Conservation (phyloP, 2,797 vertebrate species). For the Sebastes hubbsi region DNA sequence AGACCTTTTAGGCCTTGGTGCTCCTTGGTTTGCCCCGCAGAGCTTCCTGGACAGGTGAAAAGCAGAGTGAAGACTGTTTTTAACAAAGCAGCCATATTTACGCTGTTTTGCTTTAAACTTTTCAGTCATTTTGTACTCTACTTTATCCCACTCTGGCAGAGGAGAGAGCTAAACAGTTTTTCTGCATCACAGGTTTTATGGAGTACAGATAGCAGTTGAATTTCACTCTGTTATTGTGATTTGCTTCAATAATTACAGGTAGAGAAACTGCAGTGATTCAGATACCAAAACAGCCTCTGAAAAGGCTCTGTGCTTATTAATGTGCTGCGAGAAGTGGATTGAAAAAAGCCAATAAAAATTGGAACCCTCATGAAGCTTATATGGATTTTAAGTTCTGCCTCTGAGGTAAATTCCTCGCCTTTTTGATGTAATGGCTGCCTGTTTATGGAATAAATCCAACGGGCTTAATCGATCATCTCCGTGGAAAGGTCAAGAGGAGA, state of each 20-base stretch:
- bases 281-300: constrained; percentile 37
- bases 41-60: constrained; percentile 63
- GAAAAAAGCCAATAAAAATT: constrained; percentile 69
- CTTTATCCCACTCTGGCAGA: constrained; percentile 17
- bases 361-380: constrained; percentile 71
- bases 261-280: constrained; percentile 45
- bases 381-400: constrained; percentile 76
- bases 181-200: constrained; percentile 57
- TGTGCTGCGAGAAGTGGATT: constrained; percentile 62
- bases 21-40: constrained; percentile 50
- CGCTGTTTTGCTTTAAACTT: constrained; percentile 32
- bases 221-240: constrained; percentile 58
- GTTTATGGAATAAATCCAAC: constrained; percentile 80
- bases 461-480: constrained; percentile 79
- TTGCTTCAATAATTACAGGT: constrained; percentile 69
- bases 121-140: constrained; percentile 11
- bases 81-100: constrained; percentile 20
- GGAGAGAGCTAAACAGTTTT: constrained; percentile 48
- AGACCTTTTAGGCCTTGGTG: constrained; percentile 54
- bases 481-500: constrained; percentile 80
- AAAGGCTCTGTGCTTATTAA: constrained; percentile 63
- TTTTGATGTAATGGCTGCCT: constrained; percentile 77
- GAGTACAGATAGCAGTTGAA: constrained; percentile 50
- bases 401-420: constrained; percentile 76
- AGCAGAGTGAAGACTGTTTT: constrained; percentile 10